phyloP scores from a whole-genome alignment of 2,888 invertebrate species.

The Drosophila mettleri region DNA sequence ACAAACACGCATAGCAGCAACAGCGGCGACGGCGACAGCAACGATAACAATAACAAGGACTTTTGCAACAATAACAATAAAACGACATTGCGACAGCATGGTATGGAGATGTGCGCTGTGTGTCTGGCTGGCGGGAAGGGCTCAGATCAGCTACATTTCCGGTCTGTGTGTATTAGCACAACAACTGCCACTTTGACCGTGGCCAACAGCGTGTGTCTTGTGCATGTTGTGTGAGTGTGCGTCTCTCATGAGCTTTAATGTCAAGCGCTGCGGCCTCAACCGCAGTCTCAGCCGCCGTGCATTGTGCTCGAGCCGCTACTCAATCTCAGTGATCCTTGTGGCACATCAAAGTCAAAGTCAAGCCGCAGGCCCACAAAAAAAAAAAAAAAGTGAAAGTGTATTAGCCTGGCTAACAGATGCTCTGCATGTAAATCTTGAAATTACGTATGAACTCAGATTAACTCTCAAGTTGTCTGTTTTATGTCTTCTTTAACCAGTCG shows the following conservation, averaged over 20 bases:
- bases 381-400: background rate
- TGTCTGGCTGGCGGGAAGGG: background rate
- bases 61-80: constrained; percentile 66
- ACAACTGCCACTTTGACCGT: constrained; percentile 52
- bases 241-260: constrained; percentile 41
- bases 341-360: constrained; percentile 66
- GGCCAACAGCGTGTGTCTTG: constrained; percentile 29
- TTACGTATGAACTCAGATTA: background rate
- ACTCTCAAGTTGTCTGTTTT: background rate
- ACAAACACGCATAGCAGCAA: constrained; percentile 65
- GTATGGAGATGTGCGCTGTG: background rate
- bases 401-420: background rate
- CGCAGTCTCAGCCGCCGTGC: constrained; percentile 1
- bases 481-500: background rate
- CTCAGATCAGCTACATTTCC: constrained; percentile 37
- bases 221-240: background rate
- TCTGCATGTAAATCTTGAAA: background rate
- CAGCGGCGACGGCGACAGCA: constrained; percentile 39
- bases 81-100: constrained; percentile 50
- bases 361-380: constrained; percentile 18
- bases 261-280: constrained; percentile 39
- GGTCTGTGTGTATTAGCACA: constrained; percentile 60
- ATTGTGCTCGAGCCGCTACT: constrained; percentile 20
- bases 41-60: constrained; percentile 64
- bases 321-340: constrained; percentile 44